Base-by-base conservation (phyloP, 2,797 vertebrate species). In the Spinus olivaceus region DNA sequence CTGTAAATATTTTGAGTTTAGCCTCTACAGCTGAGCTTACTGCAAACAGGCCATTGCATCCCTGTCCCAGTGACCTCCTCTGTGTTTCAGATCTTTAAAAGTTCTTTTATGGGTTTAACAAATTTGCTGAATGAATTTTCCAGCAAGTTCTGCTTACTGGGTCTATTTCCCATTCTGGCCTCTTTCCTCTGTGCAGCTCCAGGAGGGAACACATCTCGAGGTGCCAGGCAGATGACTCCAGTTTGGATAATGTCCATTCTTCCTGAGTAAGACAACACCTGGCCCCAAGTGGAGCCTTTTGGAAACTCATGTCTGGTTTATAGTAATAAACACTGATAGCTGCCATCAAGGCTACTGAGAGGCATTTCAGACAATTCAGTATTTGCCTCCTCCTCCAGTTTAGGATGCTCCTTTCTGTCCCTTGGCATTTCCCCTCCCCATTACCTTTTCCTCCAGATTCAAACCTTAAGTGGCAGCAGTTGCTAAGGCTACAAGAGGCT, bases 401-500 rank as follows among this genome's bases (percentile, higher is more conserved):
- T 42, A 69, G 47, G 81, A 56, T 79, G 41, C 41, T 84, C 27
- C 50, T 84, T 78, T 84, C 65, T 33, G 30, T 63, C 44, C 47
- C 80, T 35, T 59, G 51, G 63, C 66, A 90, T 44, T 73, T 90
- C 44, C 47, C 27, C 35, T 63, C n/a, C 57, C 49, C 64, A 19
- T n/a, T 70, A 92, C 90, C 80, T 91, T 89, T 92, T 71, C 44
- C 65, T 90, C 17, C 13, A 66, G 32, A 74, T 7, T 66, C 67
- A 84, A 95, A 93, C 54, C 47, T 81, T 59, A 81, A 90, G 80
- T 32, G 59, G 82, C 82, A 92, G 92, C 88, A 95, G 94, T 95
- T 96, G 94, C 94, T 95, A 96, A 84, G 93, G 94, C 90, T 95
- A 92, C 95, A 81, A 70, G 77, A 86, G 54, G 66, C 88, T 95